phyloP scores from a whole-genome alignment of 2,113 vertebrate genomes.

The Donacobius atricapilla region DNA sequence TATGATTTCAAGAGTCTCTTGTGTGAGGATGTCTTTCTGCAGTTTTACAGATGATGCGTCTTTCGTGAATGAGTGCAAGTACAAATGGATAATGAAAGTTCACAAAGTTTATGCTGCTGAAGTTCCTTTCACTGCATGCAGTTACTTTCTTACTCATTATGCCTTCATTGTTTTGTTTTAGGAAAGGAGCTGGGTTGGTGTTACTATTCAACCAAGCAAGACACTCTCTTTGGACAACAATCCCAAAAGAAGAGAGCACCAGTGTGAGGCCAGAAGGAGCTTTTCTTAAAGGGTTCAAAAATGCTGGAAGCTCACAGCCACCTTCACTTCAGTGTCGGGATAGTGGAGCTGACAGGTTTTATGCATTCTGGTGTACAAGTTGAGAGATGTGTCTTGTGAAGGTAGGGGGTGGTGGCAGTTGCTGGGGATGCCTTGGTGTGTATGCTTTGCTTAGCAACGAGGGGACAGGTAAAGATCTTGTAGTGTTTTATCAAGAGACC shows the following conservation, averaged over 20 bases:
- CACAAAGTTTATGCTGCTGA: not conserved
- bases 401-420: not conserved
- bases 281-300: not conserved
- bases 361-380: not conserved
- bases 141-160: constrained; percentile 6
- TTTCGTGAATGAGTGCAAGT: not conserved
- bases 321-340: not conserved
- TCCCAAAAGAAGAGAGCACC: not conserved
- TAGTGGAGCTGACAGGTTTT: not conserved
- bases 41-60: not conserved
- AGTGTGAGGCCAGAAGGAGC: not conserved
- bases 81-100: constrained; percentile 24
- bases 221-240: not conserved
- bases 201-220: not conserved
- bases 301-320: not conserved
- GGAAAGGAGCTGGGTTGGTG: not conserved
- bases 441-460: not conserved
- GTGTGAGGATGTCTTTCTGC: not conserved
- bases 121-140: not conserved
- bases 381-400: not conserved
- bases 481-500: not conserved
- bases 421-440: not conserved
- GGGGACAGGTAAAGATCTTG: not conserved
- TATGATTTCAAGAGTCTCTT: not conserved
- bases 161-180: not conserved